These are phyloP conservation scores for Xanthostigma xanthostigma DNA, from an alignment of 2,888 invertebrate species.

Conservation along the genomic window DNA sequence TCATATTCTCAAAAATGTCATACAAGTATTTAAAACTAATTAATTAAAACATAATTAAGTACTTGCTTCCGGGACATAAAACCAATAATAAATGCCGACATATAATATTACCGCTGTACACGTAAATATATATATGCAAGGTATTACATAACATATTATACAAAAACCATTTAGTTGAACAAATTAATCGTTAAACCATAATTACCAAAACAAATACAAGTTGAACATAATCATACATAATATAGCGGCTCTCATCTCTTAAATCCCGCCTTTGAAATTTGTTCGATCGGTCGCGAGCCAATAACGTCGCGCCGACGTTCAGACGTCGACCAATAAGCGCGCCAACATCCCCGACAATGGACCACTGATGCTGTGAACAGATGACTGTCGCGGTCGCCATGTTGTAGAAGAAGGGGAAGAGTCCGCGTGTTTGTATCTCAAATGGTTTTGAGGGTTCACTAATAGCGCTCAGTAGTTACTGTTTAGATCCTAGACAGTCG, in stretches of 20 bases:
- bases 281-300: neutral
- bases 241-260: neutral
- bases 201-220: slow-evolving; percentile 6
- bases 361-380: slow-evolving; percentile 15
- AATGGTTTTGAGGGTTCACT: too few species aligned
- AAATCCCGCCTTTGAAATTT: neutral
- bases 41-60: too few species aligned
- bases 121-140: too few species aligned
- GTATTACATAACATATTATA: too few species aligned
- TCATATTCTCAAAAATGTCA: too few species aligned
- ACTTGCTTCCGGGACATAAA: too few species aligned
- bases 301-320: neutral
- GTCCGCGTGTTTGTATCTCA: neutral
- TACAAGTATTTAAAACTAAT: too few species aligned
- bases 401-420: slow-evolving; percentile 13
- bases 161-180: too few species aligned
- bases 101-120: too few species aligned
- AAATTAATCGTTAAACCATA: slow-evolving; percentile 2
- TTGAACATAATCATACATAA: neutral
- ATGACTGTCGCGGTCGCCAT: slow-evolving; percentile 16
- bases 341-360: slow-evolving; percentile 9
- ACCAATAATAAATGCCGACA: too few species aligned
- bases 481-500: too few species aligned
- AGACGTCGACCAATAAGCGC: neutral
- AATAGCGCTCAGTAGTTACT: too few species aligned